Evolutionary conservation across 2,797 vertebrate genomes (phyloP).

Genomic region (Hippopotamyrus pictus): DNA sequence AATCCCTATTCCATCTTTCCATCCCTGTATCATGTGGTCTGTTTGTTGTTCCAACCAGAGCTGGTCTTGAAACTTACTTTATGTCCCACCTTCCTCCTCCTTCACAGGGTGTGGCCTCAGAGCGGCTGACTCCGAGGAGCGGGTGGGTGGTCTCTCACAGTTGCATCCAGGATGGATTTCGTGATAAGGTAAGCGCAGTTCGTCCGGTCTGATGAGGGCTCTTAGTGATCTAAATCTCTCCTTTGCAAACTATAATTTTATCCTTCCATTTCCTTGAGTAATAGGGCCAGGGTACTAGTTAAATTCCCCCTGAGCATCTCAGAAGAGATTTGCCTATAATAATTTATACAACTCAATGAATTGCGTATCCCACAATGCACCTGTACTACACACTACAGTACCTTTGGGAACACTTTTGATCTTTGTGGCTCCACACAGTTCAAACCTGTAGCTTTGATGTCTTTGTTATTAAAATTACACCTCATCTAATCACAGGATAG

Average conservation of each 20-base stretch:
- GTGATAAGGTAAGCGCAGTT: conserved; percentile 43
- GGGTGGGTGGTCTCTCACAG: conserved; percentile 33
- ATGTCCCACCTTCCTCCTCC: not conserved
- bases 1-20: not conserved
- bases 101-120: conserved; percentile 29
- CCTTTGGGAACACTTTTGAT: not conserved
- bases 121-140: conserved; percentile 39
- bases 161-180: conserved; percentile 40
- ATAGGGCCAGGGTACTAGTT: not conserved
- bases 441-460: not conserved
- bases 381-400: not conserved
- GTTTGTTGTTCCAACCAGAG: not conserved
- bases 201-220: not conserved
- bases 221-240: not conserved
- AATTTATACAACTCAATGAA: not conserved
- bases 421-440: not conserved
- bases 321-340: not conserved
- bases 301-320: not conserved
- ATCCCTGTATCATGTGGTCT: not conserved
- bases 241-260: not conserved
- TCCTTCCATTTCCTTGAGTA: not conserved
- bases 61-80: not conserved
- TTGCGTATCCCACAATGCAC: not conserved
- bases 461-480: conserved; percentile 6
- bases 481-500: not conserved